phyloP scores from a whole-genome alignment of 1,140 invertebrate species.

The Nymphalis io region DNA sequence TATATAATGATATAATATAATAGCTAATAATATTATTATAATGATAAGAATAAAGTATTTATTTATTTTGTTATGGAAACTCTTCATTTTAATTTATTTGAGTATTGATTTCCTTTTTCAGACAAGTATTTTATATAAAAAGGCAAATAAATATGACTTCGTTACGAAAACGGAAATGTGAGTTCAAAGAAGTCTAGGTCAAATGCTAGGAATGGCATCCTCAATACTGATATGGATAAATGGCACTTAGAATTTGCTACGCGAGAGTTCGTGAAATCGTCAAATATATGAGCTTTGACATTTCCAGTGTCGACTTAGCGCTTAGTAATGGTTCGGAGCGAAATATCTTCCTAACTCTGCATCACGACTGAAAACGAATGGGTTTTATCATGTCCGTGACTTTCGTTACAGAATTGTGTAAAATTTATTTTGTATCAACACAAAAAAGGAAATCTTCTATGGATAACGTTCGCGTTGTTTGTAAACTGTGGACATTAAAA shows the following conservation, averaged over 20 bases:
- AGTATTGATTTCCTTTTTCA: no score
- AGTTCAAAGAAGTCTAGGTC: slow-evolving; percentile 40
- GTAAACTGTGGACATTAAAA: background rate
- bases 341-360: slow-evolving; percentile 44
- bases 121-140: background rate
- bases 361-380: slow-evolving; percentile 46
- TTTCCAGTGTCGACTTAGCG: slow-evolving; percentile 50
- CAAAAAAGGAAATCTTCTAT: slow-evolving; percentile 16
- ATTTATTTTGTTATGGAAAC: no score
- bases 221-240: slow-evolving; percentile 45
- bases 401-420: slow-evolving; percentile 35
- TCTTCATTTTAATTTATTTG: no score
- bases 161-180: slow-evolving; percentile 30
- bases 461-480: background rate
- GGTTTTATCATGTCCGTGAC: slow-evolving; percentile 39
- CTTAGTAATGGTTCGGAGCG: slow-evolving; percentile 44
- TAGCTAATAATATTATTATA: no score
- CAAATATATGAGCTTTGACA: slow-evolving; percentile 54
- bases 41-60: no score
- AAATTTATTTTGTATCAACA: slow-evolving; percentile 27
- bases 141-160: slow-evolving; percentile 28
- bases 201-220: slow-evolving; percentile 41
- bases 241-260: slow-evolving; percentile 45
- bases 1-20: no score
- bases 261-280: slow-evolving; percentile 43